Evolutionary conservation across 2,888 invertebrate genomes (phyloP), one percentile per base, ranked within the genome.

Genomic region (Cosmia pyralina): DNA sequence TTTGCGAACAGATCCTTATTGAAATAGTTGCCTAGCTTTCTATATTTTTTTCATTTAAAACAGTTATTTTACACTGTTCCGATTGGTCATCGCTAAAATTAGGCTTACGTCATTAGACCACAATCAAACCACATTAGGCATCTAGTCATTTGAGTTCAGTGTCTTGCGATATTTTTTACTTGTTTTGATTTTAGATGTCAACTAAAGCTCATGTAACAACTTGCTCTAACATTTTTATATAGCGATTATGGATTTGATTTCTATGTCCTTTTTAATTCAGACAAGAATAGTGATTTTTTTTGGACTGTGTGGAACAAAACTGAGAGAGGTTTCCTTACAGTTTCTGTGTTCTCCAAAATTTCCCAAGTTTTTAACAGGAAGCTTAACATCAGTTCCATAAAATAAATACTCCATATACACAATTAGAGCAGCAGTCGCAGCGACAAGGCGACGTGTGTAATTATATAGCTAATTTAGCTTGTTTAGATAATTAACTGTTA

Each of bases 391-490:
- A 59, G 22, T 59, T 38, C 13, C 50, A 84, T 66, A 34, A 64
- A 71, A 84, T 58, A 68, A 62, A 79, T 48, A 62, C 44, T 66
- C 63, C 69, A 78, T 67, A 63, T 62, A 72, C 28, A 60, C 69
- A 83, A 83, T 78, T 78, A 76, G 22, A 57, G 59, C 66, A 70
- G 57, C 80, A 78, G 69, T 80, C 55, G 81, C 69, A 82, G 79
- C 79, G 75, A 81, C 80, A 84, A 75, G 79, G 76, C 87, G 84
- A 78, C 84, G 69, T 75, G 77, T 84, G 79, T 89, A 88, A 91
- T 92, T 89, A 89, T 88, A 86, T 85, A 85, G 88, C 88, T 92
- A 92, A 93, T 93, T 93, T 80, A 92, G 92, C 92, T 92, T 79
- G 93, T 93, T 93, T 88, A 92, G 91, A 85, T 90, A 88, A 91